Evolutionary conservation across 2,888 invertebrate genomes (phyloP), one percentile per base, ranked within the genome.

Genomic region (Torymus texanus): DNA sequence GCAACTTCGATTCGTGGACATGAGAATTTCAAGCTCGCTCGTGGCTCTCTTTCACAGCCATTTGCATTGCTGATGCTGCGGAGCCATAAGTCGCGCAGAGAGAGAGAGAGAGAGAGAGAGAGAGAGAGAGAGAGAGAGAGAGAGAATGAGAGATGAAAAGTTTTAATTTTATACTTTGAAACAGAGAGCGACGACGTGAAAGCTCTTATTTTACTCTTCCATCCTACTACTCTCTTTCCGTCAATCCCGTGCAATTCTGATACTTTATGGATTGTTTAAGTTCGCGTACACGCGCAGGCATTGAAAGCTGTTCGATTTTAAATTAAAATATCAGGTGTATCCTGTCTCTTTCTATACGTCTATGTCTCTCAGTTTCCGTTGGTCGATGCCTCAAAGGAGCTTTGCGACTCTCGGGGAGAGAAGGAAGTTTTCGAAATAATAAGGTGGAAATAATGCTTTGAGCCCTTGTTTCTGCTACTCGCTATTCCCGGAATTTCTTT

Each of bases 101-200:
- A 29, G 29, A 3, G 3, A 29, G 29, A 4, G 4, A 5, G 29
- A 3, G 41, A 41, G 41, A 4, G 41, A 41, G 41, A 41, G 41
- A 41, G 41, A 41, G 41, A 16, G 29, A 29, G 29, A 3, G 3
- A 29, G 29, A 29, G 29, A 5, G 29, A 3, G 41, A 41, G 41
- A 4, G 41, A 41, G 41, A 41, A 8, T 8, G 41, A 41, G 5
- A 41, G 63, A 61, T 63, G 50, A 63, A 79, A 79, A 79, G 68
- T 79, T 79, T 63, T 79, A 79, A 79, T 79, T 74, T 79, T 79
- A 78, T 73, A 74, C 67, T 61, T 56, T 61, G 62, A 62, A 65
- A 77, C 71, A 62, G 24, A 62, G 24, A 56, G 41, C 8, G n/a
- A 14, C 21, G 13, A 18, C 10, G 67, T 14, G 56, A 74, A 73